phyloP scores from a whole-genome alignment of 2,113 vertebrate genomes.

The Ciconia maguari region DNA sequence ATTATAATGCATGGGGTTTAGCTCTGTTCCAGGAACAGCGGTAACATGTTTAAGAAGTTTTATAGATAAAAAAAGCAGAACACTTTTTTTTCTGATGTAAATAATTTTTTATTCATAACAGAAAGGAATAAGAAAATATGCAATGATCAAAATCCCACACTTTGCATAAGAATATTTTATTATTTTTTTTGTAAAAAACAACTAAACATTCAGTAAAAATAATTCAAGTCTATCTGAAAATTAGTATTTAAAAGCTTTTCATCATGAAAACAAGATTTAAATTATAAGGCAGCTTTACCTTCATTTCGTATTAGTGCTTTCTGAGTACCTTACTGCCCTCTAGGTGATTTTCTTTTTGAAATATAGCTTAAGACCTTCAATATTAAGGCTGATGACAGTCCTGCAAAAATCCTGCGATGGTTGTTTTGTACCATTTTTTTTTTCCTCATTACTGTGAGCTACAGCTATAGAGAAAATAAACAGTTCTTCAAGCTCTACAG shows the following conservation, averaged over 20 bases:
- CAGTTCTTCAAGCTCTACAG: neutral
- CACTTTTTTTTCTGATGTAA: neutral
- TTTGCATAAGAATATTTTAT: neutral
- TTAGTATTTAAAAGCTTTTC: neutral
- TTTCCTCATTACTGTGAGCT: neutral
- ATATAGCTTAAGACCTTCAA: neutral
- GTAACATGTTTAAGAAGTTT: neutral
- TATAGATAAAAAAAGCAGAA: neutral
- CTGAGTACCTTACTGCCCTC: neutral
- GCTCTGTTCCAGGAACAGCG: neutral
- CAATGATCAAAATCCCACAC: neutral
- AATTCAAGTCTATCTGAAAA: neutral
- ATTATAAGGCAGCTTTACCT: neutral
- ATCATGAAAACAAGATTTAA: neutral
- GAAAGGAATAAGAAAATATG: neutral
- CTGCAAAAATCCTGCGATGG: neutral
- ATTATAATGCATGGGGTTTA: neutral
- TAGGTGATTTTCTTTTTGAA: neutral
- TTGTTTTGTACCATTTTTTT: neutral
- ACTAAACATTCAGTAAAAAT: neutral
- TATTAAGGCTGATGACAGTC: neutral
- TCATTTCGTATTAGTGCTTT: neutral
- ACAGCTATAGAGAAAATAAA: neutral
- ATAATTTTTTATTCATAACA: neutral
- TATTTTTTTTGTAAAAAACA: rapidly evolving